phyloP scores from a whole-genome alignment of 2,888 invertebrate genomes.

The Gryllus longicercus region DNA sequence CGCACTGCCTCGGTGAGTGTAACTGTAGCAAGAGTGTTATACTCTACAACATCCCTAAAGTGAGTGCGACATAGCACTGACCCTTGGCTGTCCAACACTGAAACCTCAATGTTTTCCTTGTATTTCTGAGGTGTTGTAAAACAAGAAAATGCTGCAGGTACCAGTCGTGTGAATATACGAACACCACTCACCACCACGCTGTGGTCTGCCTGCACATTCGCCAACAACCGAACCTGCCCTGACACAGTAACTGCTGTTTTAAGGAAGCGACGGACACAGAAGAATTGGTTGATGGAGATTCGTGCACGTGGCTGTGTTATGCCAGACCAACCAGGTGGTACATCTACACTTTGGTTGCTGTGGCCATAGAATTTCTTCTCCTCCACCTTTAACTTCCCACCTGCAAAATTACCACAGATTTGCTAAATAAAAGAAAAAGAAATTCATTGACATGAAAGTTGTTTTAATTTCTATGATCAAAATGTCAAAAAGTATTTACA shows the following conservation, averaged over 20 bases:
- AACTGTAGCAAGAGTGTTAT: slow-evolving; percentile 32
- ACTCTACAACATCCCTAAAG: slow-evolving; percentile 33
- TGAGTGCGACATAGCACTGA: slow-evolving; percentile 27
- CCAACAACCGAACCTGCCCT: slow-evolving; percentile 31
- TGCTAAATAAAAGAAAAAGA: too few species aligned
- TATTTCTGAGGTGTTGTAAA: slow-evolving; percentile 29
- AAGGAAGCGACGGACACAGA: slow-evolving; percentile 33
- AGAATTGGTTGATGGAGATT: slow-evolving; percentile 30
- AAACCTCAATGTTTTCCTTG: slow-evolving; percentile 33
- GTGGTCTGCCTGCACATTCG: slow-evolving; percentile 30
- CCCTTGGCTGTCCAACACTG: slow-evolving; percentile 30
- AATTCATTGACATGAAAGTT: too few species aligned
- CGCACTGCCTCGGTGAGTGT: slow-evolving; percentile 31
- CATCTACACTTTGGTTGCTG: too few species aligned
- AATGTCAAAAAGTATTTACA: too few species aligned
- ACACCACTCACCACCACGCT: slow-evolving; percentile 32
- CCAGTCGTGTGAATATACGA: slow-evolving; percentile 33
- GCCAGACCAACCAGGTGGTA: too few species aligned
- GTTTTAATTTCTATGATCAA: too few species aligned
- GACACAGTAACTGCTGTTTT: slow-evolving; percentile 34
- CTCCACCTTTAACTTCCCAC: too few species aligned
- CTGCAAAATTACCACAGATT: too few species aligned
- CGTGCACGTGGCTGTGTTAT: slow-evolving; percentile 22
- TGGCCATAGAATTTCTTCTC: too few species aligned
- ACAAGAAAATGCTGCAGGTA: slow-evolving; percentile 33